Base-by-base conservation (phyloP, 2,113 vertebrate species). In the Mesocricetus auratus region DNA sequence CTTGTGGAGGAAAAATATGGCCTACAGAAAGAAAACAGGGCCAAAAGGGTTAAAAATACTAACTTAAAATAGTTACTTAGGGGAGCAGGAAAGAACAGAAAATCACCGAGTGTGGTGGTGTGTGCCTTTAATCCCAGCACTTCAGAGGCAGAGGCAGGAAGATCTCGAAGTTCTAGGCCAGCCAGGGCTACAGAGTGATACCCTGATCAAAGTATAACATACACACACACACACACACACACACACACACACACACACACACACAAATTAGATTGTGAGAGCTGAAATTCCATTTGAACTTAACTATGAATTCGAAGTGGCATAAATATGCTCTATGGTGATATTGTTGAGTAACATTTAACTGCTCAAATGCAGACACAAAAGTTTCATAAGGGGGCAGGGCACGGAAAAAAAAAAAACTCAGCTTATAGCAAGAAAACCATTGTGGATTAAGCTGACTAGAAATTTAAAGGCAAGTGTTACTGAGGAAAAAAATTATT, bases 21-120 rank as follows among this genome's bases (percentile, higher is more conserved):
- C 56, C 5, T 56, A 7, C 39, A 92, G 31, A 86, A 93, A 94
- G 39, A 21, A 45, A 93, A 89, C 75, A 62, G 5, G 29, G 33
- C 42, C 39, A 85, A 89, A 22, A 94, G 13, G 45, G 29, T 74
- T 66, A 78, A 56, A 50, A 56, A 82, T 86, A 75, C 6, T 86
- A n/a, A n/a, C 93, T 96, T 96, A 47, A 92, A 94, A 68, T 56
- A 81, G 24, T 93, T 50, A 87, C 24, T 92, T 31, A n/a, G 85
- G 77, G 21, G 7, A 92, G 13, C 7, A 81, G 33, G 8, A 93
- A 60, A 93, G 11, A 93, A 7, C 19, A 81, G 92, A 94, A 95
- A 93, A 92, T 83, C 31, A 33, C 77, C 53, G 31, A 33, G 47
- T 78, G 45, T 78, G 75, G 47, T 78, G 29, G 17, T 79, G 17